Percentiles rank a stretch among this genome's conserved stretches.
Conservation (phyloP, 2,888 invertebrate genomes). For the Parapristionchus giblindavisi region DNA sequence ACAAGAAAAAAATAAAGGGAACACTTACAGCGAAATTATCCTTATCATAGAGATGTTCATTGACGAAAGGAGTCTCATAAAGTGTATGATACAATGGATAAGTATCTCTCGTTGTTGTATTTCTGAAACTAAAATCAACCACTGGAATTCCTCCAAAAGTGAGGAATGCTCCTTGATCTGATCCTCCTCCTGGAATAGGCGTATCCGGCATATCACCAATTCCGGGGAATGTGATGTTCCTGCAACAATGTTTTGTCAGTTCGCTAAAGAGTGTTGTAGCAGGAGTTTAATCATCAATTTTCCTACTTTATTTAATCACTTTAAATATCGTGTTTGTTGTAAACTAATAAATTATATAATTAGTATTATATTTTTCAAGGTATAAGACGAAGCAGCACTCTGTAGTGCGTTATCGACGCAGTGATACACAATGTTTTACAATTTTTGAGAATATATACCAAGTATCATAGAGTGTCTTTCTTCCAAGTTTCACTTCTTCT, state of each 20-base stretch:
- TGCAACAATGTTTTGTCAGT: slow-evolving; percentile 11
- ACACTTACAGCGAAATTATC: slow-evolving; percentile 54
- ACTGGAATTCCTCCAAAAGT: slow-evolving; percentile 71
- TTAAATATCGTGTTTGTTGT: background rate
- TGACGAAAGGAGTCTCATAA: slow-evolving; percentile 68
- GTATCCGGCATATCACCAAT: slow-evolving; percentile 46
- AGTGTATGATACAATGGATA: slow-evolving; percentile 68
- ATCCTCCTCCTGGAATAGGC: slow-evolving; percentile 71
- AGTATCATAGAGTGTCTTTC: slow-evolving; percentile 36
- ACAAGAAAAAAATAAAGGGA: background rate
- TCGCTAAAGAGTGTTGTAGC: slow-evolving; percentile 46
- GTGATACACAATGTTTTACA: background rate
- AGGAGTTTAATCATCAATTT: slow-evolving; percentile 42
- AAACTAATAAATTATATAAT: too few species aligned
- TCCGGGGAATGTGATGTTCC: slow-evolving; percentile 32
- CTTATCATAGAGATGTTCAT: slow-evolving; percentile 65
- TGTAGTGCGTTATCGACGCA: too few species aligned
- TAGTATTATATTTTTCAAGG: too few species aligned
- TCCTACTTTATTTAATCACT: slow-evolving; percentile 32
- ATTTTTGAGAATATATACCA: slow-evolving; percentile 5
- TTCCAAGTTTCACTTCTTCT: slow-evolving; percentile 11
- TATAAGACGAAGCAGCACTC: too few species aligned
- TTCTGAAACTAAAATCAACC: slow-evolving; percentile 70
- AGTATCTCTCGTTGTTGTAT: slow-evolving; percentile 35
- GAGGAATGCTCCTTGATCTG: slow-evolving; percentile 72